Base-by-base conservation (phyloP, 1,140 invertebrate species). In the Antheraea pernyi region DNA sequence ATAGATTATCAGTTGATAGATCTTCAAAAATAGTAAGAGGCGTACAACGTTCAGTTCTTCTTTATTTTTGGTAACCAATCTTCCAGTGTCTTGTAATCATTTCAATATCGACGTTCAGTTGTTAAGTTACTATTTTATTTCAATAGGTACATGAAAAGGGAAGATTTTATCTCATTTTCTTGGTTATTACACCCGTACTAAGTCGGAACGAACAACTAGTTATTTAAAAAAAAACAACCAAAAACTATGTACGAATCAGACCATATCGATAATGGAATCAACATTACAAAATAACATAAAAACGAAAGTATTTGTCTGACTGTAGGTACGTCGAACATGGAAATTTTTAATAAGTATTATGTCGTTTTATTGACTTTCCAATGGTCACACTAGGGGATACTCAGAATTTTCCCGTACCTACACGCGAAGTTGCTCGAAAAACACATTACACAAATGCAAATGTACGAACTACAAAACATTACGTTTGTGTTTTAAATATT, bases 301-400 rank as follows among this genome's bases (percentile, higher is more conserved):
- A 16, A 53, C 13, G 22, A 16, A 19, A 9, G 39, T 67, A 46
- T 70, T 71, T 65, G 3, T 19, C 7, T 67, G 67, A 71, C 53
- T 65, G 68, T 78, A 78, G 73, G 64, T 69, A 72, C 74, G 65
- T 74, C 73, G 69, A 71, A 76, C 63, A 65, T 68, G 74, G 61
- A 76, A 78, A 72, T 72, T 48, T 68, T 78, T 76, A 76, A 78
- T 72, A 48, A 19, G 42, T 53, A 13, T 53, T 53, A 53, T 53
- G 46, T 30, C 30, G 46, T 79, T 71, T 72, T 81, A 79, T 81
- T 74, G 79, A 79, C 79, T 71, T 79, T 77, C 68, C 60, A 65
- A 67, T 70, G 36, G 60, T 58, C 67, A 70, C 68, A 67, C 67
- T 67, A 70, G 68, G 72, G 68, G 65, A 70, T 71, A 62, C 69